Base-by-base conservation (phyloP, 2,797 vertebrate genomes). In the Chloroceryle amazona region DNA sequence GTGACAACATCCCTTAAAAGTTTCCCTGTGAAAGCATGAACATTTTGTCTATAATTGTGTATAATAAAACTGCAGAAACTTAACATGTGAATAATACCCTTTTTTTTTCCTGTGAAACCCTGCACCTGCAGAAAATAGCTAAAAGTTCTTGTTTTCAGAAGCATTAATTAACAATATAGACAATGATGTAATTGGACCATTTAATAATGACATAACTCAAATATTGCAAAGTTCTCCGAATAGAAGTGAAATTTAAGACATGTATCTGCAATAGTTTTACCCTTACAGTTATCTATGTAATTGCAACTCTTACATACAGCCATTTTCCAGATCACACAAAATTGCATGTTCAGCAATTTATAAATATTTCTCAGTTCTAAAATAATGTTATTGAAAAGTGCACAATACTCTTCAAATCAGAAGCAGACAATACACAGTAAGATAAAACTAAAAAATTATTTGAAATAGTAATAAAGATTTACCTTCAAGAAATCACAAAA, bases 401-500 rank as follows among this genome's bases (percentile, higher is more conserved):
- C 97, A 97, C 91, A 97, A 95, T 94, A 95, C 61, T 93, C 92
- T 94, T 79, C 90, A 93, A 98, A 90, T 66, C 96, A 98, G 97
- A 96, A 98, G 94, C 97, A 98, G 95, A 97, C 91, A 96, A 97
- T 51, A 96, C 74, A 97, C 97, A 97, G 96, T 96, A 96, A 96
- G 98, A 98, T 96, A 97, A 96, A 98, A 98, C 97, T 90, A 94
- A 96, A 98, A 98, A 98, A 97, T 91, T 84, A 98, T 94, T 97
- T 97, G 87, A 98, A 98, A 98, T 98, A 99, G 97, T 97, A 99
- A 98, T 98, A 98, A 98, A 98, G 98, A 99, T 99, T 99, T 99
- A 99, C 99, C 99, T 99, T 99, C 98, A 99, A 99, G 99, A 99
- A 99, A 99, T 99, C 99, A 99, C 99, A 99, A 98, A 99, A 99